Evolutionary conservation across 92 coral and sea anemone genomes (phyloP).

Genomic region (Muricea muricata): DNA sequence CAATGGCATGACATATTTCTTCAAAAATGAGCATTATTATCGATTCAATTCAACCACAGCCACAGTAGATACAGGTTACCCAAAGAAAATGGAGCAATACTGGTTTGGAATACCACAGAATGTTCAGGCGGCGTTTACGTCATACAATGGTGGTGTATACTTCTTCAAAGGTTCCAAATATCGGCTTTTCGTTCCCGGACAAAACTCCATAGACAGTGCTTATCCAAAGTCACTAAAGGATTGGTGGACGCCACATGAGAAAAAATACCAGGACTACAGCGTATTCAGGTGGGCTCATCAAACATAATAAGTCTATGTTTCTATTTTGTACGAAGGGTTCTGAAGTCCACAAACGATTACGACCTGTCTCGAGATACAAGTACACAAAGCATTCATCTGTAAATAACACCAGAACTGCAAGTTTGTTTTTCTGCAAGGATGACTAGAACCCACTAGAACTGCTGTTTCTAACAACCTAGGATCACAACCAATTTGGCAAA

Average conservation of each 20-base stretch:
- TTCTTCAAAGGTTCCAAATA: background rate
- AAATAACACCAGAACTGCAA: too few species aligned
- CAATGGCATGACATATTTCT: slow-evolving; percentile 85
- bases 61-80: slow-evolving; percentile 77
- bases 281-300: background rate
- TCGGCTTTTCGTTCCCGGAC: background rate
- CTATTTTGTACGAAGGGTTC: too few species aligned
- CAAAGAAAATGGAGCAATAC: slow-evolving; percentile 69
- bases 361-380: too few species aligned
- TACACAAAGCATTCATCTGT: too few species aligned
- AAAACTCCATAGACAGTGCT: background rate
- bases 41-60: slow-evolving; percentile 72
- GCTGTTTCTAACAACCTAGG: too few species aligned
- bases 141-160: slow-evolving; percentile 1
- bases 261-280: background rate
- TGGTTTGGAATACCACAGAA: slow-evolving; percentile 77
- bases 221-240: background rate
- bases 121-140: slow-evolving; percentile 78
- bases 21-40: slow-evolving; percentile 76
- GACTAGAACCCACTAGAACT: too few species aligned
- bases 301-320: too few species aligned
- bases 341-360: too few species aligned
- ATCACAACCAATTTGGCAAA: too few species aligned
- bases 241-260: background rate
- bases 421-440: too few species aligned